These are phyloP conservation scores for Atherinomorus stipes DNA, from an alignment of 2,113 vertebrate genomes.

Conservation along the genomic window DNA sequence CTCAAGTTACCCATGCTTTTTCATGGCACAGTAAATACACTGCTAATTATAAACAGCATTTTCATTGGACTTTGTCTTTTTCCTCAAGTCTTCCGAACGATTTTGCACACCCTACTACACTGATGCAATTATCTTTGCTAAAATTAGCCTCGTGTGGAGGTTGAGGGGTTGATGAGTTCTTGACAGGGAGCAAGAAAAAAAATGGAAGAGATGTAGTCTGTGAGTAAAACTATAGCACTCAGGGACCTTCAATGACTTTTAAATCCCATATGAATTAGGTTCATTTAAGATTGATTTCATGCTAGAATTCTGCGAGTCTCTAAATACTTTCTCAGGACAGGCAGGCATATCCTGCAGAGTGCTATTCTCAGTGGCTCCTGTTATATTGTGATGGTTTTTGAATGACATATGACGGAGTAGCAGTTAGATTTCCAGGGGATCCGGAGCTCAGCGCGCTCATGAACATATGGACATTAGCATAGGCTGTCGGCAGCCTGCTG, in stretches of 20 bases:
- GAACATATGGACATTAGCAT: constrained; percentile 79
- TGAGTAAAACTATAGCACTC: constrained; percentile 8
- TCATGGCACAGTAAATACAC: constrained; percentile 45
- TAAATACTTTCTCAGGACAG: constrained; percentile 10
- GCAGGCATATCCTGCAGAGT: constrained; percentile 2
- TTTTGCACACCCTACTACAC: constrained; percentile 52
- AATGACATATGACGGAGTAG: constrained; percentile 53
- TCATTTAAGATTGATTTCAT: not conserved
- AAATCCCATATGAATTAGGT: not conserved
- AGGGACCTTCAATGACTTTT: not conserved
- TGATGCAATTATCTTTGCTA: constrained; percentile 64
- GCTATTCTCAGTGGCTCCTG: constrained; percentile 25
- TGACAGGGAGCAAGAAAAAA: constrained; percentile 27
- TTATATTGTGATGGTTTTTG: constrained; percentile 47
- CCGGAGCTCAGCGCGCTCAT: constrained; percentile 24
- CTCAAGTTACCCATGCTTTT: constrained; percentile 26
- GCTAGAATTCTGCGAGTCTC: not conserved
- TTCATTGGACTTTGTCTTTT: constrained; percentile 52
- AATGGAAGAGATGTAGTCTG: not conserved
- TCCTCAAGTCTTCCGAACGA: constrained; percentile 33
- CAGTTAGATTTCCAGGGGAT: constrained; percentile 50
- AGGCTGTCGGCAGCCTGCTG: constrained; percentile 62
- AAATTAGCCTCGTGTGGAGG: constrained; percentile 51
- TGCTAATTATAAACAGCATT: constrained; percentile 42
- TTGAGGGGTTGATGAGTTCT: constrained; percentile 17